phyloP scores from a whole-genome alignment of 2,888 invertebrate species.

The Drosophila algonquin region DNA sequence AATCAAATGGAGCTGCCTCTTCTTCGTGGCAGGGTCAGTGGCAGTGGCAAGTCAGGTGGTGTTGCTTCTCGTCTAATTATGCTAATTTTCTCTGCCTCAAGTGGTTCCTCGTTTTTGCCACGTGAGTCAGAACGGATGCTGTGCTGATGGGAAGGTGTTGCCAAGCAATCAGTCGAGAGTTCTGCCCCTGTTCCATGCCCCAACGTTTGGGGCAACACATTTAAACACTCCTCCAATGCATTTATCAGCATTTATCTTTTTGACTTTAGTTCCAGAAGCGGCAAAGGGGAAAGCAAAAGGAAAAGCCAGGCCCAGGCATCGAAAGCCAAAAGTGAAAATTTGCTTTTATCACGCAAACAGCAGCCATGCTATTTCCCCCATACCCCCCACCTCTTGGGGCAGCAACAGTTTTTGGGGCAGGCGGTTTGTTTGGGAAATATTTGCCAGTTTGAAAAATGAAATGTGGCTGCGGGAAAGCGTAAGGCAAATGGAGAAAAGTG shows the following conservation, averaged over 20 bases:
- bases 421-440: constrained; percentile 47
- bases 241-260: constrained; percentile 33
- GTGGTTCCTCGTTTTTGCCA: no score
- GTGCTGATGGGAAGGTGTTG: constrained; percentile 25
- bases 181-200: constrained; percentile 7
- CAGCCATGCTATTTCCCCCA: constrained; percentile 27
- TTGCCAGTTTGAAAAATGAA: constrained; percentile 35
- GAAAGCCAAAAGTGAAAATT: constrained; percentile 64
- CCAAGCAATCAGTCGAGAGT: constrained; percentile 16
- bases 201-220: neutral
- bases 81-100: constrained; percentile 7
- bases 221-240: constrained; percentile 26
- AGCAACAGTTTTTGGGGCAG: constrained; percentile 62
- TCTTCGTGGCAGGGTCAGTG: constrained; percentile 19
- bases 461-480: neutral
- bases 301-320: constrained; percentile 20
- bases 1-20: constrained; percentile 48
- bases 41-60: constrained; percentile 22
- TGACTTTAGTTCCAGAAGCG: constrained; percentile 20
- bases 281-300: constrained; percentile 2
- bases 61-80: constrained; percentile 31
- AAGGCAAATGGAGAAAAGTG: constrained; percentile 3
- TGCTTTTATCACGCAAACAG: constrained; percentile 72
- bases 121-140: neutral
- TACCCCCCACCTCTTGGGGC: neutral